Conservation (phyloP, 2,113 vertebrate genomes). For the Haemorhous mexicanus region DNA sequence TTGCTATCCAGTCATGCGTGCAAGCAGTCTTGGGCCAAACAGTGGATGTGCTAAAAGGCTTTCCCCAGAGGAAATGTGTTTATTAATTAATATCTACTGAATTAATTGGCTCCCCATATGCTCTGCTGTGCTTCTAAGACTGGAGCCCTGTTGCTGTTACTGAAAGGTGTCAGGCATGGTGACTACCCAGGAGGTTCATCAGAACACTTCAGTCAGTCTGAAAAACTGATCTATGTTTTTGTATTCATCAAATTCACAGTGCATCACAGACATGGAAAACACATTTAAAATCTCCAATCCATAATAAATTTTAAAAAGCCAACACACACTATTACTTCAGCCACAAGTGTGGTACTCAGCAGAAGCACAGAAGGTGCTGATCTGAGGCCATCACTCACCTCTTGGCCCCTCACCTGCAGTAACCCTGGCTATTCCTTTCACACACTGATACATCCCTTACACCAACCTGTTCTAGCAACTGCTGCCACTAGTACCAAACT, state of each 20-base stretch:
- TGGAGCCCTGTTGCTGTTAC: neutral
- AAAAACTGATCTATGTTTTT: neutral
- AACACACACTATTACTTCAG: neutral
- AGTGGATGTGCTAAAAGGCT: neutral
- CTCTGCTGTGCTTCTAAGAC: neutral
- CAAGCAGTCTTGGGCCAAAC: neutral
- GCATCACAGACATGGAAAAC: neutral
- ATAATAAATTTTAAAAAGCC: neutral
- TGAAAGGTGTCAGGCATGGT: neutral
- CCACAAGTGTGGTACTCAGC: fast-evolving
- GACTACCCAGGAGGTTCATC: neutral
- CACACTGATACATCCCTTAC: fast-evolving
- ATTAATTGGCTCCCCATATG: constrained; percentile 9
- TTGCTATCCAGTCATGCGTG: neutral
- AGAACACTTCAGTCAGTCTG: neutral
- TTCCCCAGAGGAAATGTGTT: neutral
- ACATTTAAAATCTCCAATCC: neutral
- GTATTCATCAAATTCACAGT: neutral
- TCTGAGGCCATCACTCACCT: neutral
- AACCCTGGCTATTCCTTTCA: neutral
- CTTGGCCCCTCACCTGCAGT: neutral
- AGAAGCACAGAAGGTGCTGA: neutral
- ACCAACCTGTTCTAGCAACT: neutral
- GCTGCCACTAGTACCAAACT: too few relatives aligned
- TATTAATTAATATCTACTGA: constrained; percentile 33